phyloP scores from a whole-genome alignment of 1,140 invertebrate species.

The Planococcus citri region DNA sequence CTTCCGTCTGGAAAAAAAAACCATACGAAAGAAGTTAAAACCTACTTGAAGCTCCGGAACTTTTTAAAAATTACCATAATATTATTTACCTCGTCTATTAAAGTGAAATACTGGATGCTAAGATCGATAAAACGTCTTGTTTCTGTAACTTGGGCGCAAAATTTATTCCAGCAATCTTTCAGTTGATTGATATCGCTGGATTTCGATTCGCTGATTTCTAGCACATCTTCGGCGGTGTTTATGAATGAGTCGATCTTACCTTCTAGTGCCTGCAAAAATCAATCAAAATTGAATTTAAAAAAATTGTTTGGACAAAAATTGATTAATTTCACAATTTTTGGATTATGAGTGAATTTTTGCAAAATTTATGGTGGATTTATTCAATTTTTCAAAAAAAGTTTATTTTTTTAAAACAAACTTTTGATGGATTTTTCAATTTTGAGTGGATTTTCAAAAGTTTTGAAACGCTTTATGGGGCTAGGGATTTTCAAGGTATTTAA shows the following conservation, averaged over 20 bases:
- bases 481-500: too few relatives aligned
- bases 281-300: not conserved
- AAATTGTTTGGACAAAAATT: not conserved
- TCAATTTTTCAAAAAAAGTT: too few relatives aligned
- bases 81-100: conserved; percentile 42
- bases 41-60: not conserved
- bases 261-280: conserved; percentile 47
- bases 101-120: conserved; percentile 42
- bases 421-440: too few relatives aligned
- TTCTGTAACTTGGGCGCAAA: conserved; percentile 53
- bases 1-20: conserved; percentile 29
- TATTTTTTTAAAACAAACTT: too few relatives aligned
- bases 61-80: not conserved
- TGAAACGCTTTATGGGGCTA: too few relatives aligned
- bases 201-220: conserved; percentile 39
- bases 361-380: not conserved
- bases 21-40: too few relatives aligned
- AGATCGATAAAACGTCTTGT: conserved; percentile 45
- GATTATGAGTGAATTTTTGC: not conserved
- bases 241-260: conserved; percentile 59
- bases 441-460: too few relatives aligned
- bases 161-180: conserved; percentile 55
- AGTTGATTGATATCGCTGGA: conserved; percentile 47
- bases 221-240: conserved; percentile 50
- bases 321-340: not conserved